These are phyloP conservation scores for Frankliniella intonsa DNA, from an alignment of 2,888 invertebrate genomes.

Conservation along the genomic window DNA sequence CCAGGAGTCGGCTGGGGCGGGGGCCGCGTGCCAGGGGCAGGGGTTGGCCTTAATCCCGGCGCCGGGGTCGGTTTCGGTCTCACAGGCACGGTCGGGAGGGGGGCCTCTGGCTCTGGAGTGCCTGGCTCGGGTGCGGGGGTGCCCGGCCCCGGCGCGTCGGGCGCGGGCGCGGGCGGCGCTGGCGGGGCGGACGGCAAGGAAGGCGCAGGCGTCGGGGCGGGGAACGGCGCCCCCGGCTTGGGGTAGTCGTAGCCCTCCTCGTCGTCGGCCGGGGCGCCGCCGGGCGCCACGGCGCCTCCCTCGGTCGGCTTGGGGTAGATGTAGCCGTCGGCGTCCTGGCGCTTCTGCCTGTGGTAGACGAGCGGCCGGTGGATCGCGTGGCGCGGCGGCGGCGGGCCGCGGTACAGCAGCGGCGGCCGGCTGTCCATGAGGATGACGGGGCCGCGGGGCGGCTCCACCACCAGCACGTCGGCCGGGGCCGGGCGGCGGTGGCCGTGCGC, in stretches of 20 bases:
- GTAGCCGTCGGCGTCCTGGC: conserved; percentile 5
- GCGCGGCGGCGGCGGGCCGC: background rate
- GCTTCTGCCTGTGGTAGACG: background rate
- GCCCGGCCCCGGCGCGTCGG: background rate
- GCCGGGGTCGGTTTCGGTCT: background rate
- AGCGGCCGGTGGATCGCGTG: background rate
- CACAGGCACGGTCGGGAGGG: background rate
- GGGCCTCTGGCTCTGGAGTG: background rate
- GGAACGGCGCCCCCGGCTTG: background rate
- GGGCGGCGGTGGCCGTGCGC: background rate
- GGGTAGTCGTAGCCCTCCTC: conserved; percentile 19
- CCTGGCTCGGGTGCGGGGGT: background rate
- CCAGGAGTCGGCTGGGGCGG: background rate
- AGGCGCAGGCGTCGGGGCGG: background rate
- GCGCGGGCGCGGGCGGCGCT: background rate
- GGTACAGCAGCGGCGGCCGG: background rate
- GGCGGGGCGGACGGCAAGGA: background rate
- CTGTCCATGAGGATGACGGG: background rate
- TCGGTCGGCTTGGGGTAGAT: background rate
- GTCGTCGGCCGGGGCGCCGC: background rate
- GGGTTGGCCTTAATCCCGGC: background rate
- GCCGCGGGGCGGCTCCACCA: background rate
- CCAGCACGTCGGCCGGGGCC: background rate
- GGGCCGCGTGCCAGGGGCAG: background rate
- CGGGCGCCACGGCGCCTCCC: background rate